A percentile compares a stretch with the other conserved stretches of the same genome.
Evolutionary conservation across 37 sponge, comb jelly and placozoan genomes (phyloP).

Genomic region (Cliona cf. orientalis): DNA sequence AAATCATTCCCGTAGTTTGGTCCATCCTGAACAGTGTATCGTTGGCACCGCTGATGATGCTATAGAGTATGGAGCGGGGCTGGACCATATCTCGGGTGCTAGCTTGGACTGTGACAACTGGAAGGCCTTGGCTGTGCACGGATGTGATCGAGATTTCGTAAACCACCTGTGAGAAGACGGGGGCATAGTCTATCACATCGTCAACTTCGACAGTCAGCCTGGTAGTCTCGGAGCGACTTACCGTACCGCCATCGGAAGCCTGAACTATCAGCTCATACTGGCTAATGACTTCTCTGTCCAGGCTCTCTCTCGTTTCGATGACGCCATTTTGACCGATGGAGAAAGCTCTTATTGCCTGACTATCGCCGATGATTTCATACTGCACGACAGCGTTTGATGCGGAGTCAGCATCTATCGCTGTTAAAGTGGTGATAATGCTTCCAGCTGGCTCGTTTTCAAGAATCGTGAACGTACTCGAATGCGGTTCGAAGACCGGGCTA

Average conservation of each 20-base stretch:
- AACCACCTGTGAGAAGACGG: slow-evolving; percentile 14
- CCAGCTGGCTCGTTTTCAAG: slow-evolving; percentile 9
- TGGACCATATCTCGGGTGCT: slow-evolving; percentile 7
- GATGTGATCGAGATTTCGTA: slow-evolving; percentile 15
- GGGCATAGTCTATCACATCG: slow-evolving; percentile 37
- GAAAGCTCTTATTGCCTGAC: neutral
- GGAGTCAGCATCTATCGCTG: slow-evolving; percentile 38
- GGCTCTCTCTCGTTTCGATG: neutral
- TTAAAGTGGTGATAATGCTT: neutral
- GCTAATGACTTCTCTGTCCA: slow-evolving; percentile 12
- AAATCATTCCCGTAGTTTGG: slow-evolving; percentile 4
- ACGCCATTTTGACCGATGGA: neutral
- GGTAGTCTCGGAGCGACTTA: slow-evolving; percentile 2
- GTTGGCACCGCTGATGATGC: slow-evolving; percentile 2
- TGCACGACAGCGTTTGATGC: slow-evolving; percentile 5
- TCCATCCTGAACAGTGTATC: slow-evolving; percentile 11
- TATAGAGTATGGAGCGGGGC: slow-evolving; percentile 18
- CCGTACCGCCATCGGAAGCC: slow-evolving; percentile 14
- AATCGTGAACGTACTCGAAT: neutral
- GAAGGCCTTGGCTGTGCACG: neutral
- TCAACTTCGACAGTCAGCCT: neutral
- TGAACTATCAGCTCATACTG: neutral
- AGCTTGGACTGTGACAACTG: slow-evolving; percentile 9
- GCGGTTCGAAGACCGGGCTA: neutral
- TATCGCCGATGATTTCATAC: slow-evolving; percentile 23